Evolutionary conservation across 2,888 invertebrate species (phyloP).

Genomic region (Philhelius pedissequus): DNA sequence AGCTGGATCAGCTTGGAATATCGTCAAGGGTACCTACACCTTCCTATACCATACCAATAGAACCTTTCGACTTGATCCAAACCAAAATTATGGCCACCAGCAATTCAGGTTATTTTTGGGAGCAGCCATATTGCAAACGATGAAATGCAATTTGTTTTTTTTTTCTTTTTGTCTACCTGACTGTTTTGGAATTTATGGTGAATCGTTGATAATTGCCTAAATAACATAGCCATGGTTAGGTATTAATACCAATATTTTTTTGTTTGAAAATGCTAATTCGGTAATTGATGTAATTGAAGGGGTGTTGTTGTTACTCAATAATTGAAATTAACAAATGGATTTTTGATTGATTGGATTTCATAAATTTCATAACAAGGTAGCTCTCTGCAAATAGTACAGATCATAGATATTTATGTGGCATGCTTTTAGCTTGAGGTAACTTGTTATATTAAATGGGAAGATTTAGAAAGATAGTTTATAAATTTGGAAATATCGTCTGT

Average conservation of each 20-base stretch:
- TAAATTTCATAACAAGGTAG: constrained; percentile 11
- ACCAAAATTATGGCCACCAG: background rate
- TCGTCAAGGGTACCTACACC: background rate
- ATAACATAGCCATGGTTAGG: constrained; percentile 7
- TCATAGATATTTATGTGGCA: background rate
- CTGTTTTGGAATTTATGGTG: constrained; percentile 30
- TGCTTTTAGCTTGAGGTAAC: background rate
- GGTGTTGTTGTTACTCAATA: constrained; percentile 33
- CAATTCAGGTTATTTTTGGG: constrained; percentile 20
- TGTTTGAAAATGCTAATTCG: constrained; percentile 43
- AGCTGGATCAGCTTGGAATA: background rate
- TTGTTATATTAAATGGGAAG: background rate
- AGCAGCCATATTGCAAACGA: background rate
- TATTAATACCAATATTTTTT: constrained; percentile 28
- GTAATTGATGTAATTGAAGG: constrained; percentile 44
- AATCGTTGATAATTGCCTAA: constrained; percentile 44
- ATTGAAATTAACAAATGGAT: constrained; percentile 34
- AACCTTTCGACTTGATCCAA: background rate
- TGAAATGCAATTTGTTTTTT: constrained; percentile 6
- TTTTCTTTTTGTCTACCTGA: background rate
- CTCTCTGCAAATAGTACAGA: background rate
- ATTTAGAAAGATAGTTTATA: background rate
- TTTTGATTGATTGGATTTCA: constrained; percentile 18
- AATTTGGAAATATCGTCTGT: background rate
- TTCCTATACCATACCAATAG: too few species aligned